Conservation (phyloP, 2,797 vertebrate genomes). For the Euthynnus affinis region DNA sequence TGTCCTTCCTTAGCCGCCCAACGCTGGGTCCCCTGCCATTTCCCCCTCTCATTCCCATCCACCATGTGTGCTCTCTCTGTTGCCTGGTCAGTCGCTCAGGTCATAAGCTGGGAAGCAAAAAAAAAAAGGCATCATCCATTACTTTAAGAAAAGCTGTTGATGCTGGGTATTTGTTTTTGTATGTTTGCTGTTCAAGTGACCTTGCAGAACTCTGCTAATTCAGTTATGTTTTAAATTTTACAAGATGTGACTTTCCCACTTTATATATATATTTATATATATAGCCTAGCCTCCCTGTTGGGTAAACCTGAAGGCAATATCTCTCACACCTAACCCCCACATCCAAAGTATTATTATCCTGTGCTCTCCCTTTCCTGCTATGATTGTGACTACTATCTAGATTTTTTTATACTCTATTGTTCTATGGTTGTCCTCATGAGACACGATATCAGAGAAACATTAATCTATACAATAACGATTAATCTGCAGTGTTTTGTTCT, state of each 20-base stretch:
- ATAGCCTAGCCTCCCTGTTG: slow-evolving; percentile 56
- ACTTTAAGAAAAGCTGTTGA: slow-evolving; percentile 70
- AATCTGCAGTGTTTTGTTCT: slow-evolving; percentile 85
- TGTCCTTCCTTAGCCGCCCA: slow-evolving; percentile 78
- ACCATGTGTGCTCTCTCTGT: slow-evolving; percentile 76
- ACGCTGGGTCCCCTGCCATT: slow-evolving; percentile 78
- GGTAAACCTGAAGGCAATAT: slow-evolving; percentile 86
- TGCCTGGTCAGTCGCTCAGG: slow-evolving; percentile 76
- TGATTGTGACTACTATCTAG: slow-evolving; percentile 77
- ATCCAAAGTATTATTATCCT: slow-evolving; percentile 77
- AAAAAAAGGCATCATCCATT: slow-evolving; percentile 73
- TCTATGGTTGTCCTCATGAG: slow-evolving; percentile 77
- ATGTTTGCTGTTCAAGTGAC: slow-evolving; percentile 59
- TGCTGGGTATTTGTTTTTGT: slow-evolving; percentile 62
- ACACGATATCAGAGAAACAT: slow-evolving; percentile 78
- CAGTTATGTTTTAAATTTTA: slow-evolving; percentile 52
- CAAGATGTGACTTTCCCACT: slow-evolving; percentile 61
- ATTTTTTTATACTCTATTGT: slow-evolving; percentile 75
- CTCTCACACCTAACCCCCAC: slow-evolving; percentile 82
- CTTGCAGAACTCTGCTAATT: slow-evolving; percentile 70
- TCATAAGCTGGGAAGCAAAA: slow-evolving; percentile 69
- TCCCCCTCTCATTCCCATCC: slow-evolving; percentile 81
- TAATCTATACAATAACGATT: slow-evolving; percentile 78
- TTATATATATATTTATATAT: slow-evolving; percentile 34
- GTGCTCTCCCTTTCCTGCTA: slow-evolving; percentile 71